Conservation (phyloP, 2,888 invertebrate genomes). For the Lypha dubia region DNA sequence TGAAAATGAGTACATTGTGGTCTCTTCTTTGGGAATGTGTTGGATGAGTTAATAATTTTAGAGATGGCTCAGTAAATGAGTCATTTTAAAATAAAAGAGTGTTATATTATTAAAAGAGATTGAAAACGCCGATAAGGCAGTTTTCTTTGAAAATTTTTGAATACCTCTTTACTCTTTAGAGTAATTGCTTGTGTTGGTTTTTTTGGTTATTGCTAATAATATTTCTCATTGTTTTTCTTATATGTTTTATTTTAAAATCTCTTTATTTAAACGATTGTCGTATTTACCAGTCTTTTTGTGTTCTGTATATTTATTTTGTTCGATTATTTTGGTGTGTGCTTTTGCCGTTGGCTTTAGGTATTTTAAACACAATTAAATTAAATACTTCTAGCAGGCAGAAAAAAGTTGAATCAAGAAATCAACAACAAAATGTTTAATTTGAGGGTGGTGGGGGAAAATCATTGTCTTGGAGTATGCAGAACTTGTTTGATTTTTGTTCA, state of each 20-base stretch:
- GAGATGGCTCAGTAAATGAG: too few relatives aligned
- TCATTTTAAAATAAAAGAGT: not conserved
- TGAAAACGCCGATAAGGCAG: slow-evolving; percentile 65
- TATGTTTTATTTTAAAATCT: slow-evolving; percentile 17
- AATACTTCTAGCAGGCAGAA: slow-evolving; percentile 44
- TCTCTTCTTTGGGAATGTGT: too few relatives aligned
- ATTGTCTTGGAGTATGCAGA: slow-evolving; percentile 34
- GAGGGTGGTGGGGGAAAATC: slow-evolving; percentile 10
- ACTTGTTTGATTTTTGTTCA: slow-evolving; percentile 44
- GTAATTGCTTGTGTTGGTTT: not conserved
- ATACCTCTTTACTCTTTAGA: not conserved
- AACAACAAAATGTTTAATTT: slow-evolving; percentile 42
- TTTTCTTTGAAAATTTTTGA: not conserved
- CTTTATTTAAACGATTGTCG: slow-evolving; percentile 12
- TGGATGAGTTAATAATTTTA: too few relatives aligned
- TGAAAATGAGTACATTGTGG: too few relatives aligned
- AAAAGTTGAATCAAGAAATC: slow-evolving; percentile 7
- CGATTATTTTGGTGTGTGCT: slow-evolving; percentile 38
- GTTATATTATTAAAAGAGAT: not conserved
- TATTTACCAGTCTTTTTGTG: slow-evolving; percentile 4
- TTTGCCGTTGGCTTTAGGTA: slow-evolving; percentile 69
- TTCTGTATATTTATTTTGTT: not conserved
- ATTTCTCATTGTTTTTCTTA: not conserved
- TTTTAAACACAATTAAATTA: slow-evolving; percentile 68
- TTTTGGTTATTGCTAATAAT: not conserved